A percentile compares a stretch with the other conserved stretches of the same genome.
These are phyloP conservation scores for Canis aureus DNA, from an alignment of 2,113 vertebrate genomes.

Conservation along the genomic window DNA sequence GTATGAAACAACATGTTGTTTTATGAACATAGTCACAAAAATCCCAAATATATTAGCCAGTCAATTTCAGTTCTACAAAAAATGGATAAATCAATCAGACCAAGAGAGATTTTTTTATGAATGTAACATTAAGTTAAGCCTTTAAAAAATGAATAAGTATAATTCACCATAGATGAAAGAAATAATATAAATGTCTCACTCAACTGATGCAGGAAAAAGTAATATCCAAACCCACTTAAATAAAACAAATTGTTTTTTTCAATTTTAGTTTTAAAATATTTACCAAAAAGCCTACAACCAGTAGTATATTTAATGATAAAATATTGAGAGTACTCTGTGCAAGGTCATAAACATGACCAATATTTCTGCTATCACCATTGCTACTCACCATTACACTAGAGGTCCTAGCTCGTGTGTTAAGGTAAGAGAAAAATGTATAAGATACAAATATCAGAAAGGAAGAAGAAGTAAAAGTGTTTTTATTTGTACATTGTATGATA, in stretches of 20 bases:
- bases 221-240: not conserved
- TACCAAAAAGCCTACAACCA: not conserved
- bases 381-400: not conserved
- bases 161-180: conserved; percentile 8
- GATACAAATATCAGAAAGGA: not conserved
- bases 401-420: not conserved
- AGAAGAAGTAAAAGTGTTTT: not conserved
- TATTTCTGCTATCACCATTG: not conserved
- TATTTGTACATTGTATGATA: not conserved
- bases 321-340: not conserved
- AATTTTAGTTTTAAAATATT: not conserved
- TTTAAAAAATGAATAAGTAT: not conserved
- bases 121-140: not conserved
- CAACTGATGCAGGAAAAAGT: not conserved
- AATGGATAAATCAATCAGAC: not conserved
- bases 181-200: not conserved
- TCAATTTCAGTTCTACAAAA: not conserved
- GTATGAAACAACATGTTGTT: not conserved
- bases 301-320: not conserved
- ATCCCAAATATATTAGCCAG: not conserved
- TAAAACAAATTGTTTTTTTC: not conserved
- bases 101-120: not conserved
- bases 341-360: not conserved
- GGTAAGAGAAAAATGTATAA: not conserved
- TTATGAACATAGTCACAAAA: not conserved